phyloP scores from a whole-genome alignment of 1,140 invertebrate genomes.

The Caerostris extrusa region DNA sequence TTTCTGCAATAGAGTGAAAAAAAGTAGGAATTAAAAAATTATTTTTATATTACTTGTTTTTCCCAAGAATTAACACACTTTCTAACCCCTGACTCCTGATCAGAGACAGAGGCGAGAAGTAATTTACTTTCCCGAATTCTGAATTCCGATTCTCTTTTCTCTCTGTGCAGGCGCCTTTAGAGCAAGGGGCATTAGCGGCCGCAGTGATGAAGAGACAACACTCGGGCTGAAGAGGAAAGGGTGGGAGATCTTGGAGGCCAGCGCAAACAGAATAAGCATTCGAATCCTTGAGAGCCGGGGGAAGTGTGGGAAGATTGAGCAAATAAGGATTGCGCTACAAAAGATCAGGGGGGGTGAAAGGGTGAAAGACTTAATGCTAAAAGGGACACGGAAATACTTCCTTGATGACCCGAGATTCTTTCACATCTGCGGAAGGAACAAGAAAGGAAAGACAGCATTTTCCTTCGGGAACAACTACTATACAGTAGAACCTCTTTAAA shows the following conservation, averaged over 20 bases:
- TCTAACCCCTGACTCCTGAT: not conserved
- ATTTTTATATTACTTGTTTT: too few species aligned
- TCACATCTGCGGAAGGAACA: not conserved
- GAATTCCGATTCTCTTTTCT: conserved; percentile 50
- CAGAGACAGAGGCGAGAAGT: conserved; percentile 17
- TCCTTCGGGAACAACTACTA: too few species aligned
- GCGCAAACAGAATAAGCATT: conserved; percentile 32
- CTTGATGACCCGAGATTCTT: not conserved
- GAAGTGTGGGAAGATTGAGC: not conserved
- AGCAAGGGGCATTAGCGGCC: conserved; percentile 11
- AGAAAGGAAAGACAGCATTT: not conserved
- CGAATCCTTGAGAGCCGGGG: not conserved
- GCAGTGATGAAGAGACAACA: conserved; percentile 2
- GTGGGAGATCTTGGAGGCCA: not conserved
- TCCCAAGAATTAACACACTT: not conserved
- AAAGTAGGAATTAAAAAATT: too few species aligned
- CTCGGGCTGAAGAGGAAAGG: not conserved
- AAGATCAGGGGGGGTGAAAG: not conserved
- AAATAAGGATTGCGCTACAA: conserved; percentile 39
- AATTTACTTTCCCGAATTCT: conserved; percentile 56
- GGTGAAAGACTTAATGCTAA: not conserved
- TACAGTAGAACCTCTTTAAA: too few species aligned
- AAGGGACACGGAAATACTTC: not conserved
- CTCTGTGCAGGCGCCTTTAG: conserved; percentile 22
- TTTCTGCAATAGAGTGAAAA: too few species aligned